Conservation (phyloP, 2,113 vertebrate species). For the Saguinus imperator region DNA sequence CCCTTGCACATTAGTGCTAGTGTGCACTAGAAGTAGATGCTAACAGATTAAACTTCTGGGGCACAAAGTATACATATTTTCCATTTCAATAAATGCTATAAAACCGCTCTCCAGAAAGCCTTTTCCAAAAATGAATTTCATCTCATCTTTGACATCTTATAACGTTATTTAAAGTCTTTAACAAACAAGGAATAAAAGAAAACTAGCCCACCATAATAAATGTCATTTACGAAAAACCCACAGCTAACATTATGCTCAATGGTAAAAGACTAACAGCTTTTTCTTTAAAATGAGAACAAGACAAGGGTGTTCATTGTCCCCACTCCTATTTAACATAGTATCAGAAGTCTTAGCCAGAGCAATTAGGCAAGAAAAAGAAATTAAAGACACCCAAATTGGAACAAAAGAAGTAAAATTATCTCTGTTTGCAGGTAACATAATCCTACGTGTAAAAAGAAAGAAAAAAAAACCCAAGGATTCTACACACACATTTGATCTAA, state of each 20-base stretch:
- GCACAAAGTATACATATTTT: not conserved
- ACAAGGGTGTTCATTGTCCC: not conserved
- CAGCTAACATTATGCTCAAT: not conserved
- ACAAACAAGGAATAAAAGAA: not conserved
- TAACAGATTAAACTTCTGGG: not conserved
- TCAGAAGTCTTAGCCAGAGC: not conserved
- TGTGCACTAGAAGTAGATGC: not conserved
- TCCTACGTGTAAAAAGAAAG: not conserved
- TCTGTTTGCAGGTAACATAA: not conserved
- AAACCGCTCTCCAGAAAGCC: not conserved
- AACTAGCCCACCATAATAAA: not conserved
- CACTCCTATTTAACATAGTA: not conserved
- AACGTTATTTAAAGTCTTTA: not conserved
- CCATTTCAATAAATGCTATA: not conserved
- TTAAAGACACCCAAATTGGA: not conserved
- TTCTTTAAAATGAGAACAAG: not conserved
- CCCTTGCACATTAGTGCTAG: not conserved
- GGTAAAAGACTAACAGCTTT: not conserved
- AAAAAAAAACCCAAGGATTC: not conserved
- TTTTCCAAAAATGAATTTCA: not conserved
- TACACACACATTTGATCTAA: not conserved
- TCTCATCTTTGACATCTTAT: not conserved
- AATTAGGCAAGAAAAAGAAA: not conserved
- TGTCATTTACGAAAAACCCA: not conserved
- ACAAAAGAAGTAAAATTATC: not conserved